Conservation (phyloP, 2,797 vertebrate genomes). For the Eospalax fontanierii region DNA sequence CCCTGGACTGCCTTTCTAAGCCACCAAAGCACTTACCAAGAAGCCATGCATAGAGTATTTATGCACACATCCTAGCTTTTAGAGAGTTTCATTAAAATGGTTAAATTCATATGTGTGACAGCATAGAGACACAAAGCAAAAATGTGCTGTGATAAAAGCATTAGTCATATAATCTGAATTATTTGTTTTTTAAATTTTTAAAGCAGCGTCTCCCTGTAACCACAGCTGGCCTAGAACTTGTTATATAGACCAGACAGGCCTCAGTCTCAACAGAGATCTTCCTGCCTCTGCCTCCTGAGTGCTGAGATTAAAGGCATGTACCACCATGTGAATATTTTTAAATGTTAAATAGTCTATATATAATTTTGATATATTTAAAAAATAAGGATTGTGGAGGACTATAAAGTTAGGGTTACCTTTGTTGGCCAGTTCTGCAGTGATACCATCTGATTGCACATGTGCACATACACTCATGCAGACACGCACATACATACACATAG, state of each 20-base stretch:
- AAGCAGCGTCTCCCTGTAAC: no score
- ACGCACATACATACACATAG: background rate
- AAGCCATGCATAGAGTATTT: background rate
- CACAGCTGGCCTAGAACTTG: no score
- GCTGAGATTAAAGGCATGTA: no score
- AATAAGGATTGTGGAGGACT: background rate
- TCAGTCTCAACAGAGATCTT: no score
- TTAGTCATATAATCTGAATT: background rate
- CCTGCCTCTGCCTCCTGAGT: no score
- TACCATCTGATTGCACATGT: background rate
- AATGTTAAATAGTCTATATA: background rate
- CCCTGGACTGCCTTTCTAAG: background rate
- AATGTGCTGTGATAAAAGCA: background rate
- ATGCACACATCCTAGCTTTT: background rate
- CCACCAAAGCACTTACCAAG: no score
- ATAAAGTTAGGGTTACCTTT: background rate
- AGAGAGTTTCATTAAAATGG: background rate
- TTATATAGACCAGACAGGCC: no score
- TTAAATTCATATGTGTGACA: background rate
- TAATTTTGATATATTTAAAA: conserved; percentile 41
- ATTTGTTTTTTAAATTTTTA: no score
- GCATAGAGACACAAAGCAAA: background rate
- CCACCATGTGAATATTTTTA: background rate
- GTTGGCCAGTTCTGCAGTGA: background rate
- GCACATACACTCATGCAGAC: no score